Conservation (phyloP, 2,797 vertebrate species). For the Catostomus latipinnis region DNA sequence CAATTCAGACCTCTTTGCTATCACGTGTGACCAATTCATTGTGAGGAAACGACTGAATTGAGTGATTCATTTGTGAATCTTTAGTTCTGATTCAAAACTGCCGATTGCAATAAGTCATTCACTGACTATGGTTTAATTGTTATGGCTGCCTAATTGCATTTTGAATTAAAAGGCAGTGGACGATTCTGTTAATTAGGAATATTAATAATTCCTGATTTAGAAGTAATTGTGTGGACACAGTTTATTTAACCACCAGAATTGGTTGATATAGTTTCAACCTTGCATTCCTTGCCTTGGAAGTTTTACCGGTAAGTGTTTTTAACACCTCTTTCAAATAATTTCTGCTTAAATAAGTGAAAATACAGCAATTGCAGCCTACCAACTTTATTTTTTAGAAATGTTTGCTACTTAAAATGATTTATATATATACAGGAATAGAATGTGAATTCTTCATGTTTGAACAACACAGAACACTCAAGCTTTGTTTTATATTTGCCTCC, state of each 20-base stretch:
- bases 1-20: too few species aligned
- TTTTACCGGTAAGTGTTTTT: background rate
- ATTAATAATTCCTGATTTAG: background rate
- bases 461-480: background rate
- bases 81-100: too few species aligned
- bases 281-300: background rate
- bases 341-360: conserved; percentile 12
- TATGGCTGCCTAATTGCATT: background rate
- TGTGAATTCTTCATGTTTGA: background rate
- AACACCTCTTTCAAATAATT: conserved; percentile 18
- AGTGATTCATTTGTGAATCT: too few species aligned
- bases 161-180: background rate
- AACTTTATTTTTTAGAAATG: background rate
- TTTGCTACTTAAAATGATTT: background rate
- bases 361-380: background rate
- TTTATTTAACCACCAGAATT: background rate
- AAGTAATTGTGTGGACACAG: background rate
- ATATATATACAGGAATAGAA: too few species aligned
- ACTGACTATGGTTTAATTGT: background rate
- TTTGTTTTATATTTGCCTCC: background rate
- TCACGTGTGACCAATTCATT: too few species aligned
- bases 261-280: background rate
- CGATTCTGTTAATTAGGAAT: background rate
- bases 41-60: too few species aligned
- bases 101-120: background rate